A percentile compares a stretch with the other conserved stretches of the same genome.
Evolutionary conservation across 2,888 invertebrate species (phyloP).

Genomic region (Himalopsyche anomala): DNA sequence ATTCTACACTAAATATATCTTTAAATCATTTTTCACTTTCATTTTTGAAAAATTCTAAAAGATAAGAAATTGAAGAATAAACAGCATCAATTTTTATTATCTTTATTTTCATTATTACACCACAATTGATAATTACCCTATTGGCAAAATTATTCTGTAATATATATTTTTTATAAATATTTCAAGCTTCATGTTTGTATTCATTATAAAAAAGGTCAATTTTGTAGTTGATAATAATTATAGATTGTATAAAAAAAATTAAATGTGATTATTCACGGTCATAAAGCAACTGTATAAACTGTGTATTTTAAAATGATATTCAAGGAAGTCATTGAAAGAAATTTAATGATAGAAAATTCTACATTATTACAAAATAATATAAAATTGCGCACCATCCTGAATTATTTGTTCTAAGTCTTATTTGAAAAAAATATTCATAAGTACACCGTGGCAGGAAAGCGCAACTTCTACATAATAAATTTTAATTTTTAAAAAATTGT

Average conservation of each 20-base stretch:
- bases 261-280: neutral
- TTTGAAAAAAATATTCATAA: neutral
- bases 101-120: no score
- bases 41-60: no score
- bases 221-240: slow-evolving; percentile 1
- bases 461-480: no score
- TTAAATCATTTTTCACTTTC: no score
- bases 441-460: neutral
- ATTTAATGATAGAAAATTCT: neutral
- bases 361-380: neutral
- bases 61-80: no score
- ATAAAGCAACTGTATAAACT: neutral
- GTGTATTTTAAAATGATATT: slow-evolving; percentile 23
- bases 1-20: no score
- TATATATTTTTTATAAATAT: no score
- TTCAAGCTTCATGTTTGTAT: no score
- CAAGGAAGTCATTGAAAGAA: neutral
- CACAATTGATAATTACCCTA: no score
- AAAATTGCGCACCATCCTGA: neutral
- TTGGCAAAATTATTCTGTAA: no score
- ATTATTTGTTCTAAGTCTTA: neutral
- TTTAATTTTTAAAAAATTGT: no score
- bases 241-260: neutral
- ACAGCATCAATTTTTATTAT: no score
- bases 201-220: neutral